These are phyloP conservation scores for Salvelinus sp. DNA, from an alignment of 2,113 vertebrate species.

Conservation along the genomic window DNA sequence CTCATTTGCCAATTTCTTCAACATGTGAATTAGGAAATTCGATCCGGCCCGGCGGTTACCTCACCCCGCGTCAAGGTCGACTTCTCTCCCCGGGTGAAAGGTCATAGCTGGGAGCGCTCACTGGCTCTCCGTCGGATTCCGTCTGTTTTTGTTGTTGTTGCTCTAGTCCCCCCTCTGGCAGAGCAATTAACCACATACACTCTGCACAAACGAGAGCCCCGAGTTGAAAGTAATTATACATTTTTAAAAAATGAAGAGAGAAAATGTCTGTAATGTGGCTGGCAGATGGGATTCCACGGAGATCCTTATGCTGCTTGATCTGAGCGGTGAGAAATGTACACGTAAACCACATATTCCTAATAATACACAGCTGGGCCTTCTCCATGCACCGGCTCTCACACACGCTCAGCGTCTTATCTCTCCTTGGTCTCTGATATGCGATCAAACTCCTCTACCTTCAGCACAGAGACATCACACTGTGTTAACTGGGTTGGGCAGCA, in stretches of 20 bases:
- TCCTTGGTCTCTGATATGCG: too few species aligned
- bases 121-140: slow-evolving; percentile 46
- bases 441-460: too few species aligned
- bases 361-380: too few species aligned
- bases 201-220: slow-evolving; percentile 40
- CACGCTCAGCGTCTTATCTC: too few species aligned
- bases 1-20: slow-evolving; percentile 71
- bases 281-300: slow-evolving; percentile 65
- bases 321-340: slow-evolving; percentile 29
- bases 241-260: slow-evolving; percentile 30
- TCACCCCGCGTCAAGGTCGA: slow-evolving; percentile 70
- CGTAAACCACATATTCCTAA: too few species aligned
- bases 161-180: slow-evolving; percentile 43
- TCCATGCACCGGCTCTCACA: too few species aligned
- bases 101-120: slow-evolving; percentile 58
- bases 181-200: slow-evolving; percentile 49
- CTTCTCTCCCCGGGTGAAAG: slow-evolving; percentile 56
- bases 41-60: slow-evolving; percentile 62
- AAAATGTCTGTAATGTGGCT: slow-evolving; percentile 62
- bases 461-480: too few species aligned
- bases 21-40: slow-evolving; percentile 74
- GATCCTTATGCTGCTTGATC: slow-evolving; percentile 53
- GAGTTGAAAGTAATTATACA: slow-evolving; percentile 69
- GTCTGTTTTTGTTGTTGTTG: slow-evolving; percentile 38
- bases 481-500: too few species aligned